Evolutionary conservation across 2,888 invertebrate species (phyloP), one percentile per base, ranked within the genome.

Genomic region (Oscheius sp.): DNA sequence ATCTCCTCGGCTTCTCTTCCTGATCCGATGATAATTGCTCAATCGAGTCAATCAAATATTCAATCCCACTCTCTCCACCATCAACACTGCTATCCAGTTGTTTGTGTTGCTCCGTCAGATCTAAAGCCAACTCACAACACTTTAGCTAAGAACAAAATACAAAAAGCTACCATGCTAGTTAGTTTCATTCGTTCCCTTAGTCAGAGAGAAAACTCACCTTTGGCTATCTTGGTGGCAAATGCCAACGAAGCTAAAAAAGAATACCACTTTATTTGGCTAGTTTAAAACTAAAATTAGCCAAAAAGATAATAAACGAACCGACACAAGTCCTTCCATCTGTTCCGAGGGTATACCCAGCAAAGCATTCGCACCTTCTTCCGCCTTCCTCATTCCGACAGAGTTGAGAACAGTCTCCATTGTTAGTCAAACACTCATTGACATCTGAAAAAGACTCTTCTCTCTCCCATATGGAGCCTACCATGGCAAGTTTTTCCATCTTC

Each of bases 351-450:
- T 83, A 87, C 15, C 87, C 87, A 3, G 79, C 75, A 46, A 83
- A 82, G 66, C 87, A 87, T 50, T 78, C 74, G 63, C 94, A 94
- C 84, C 91, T 91, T 88, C 91, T 93, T 0, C 92, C 92, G 31
- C 92, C 93, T 82, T 92, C 92, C 88, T 92, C 91, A 82, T 93
- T 92, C 58, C 91, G 91, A 86, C 94, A 94, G 58, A 91, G 90
- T 53, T 87, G 87, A 53, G 80, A 73, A 67, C 87, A 87, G 5
- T 80, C 82, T 34, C 81, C 83, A 57, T 82, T 82, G 61, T 76
- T 79, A 8, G 73, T 61, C 4, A 79, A 74, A 82, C 93, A 93
- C 87, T 93, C 93, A 87, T 93, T 92, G 82, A 92, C 63, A 63
- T 80, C 80, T 72, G 25, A 25, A 72, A 12, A 6, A n/a, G n/a